Evolutionary conservation across 2,113 vertebrate genomes (phyloP).

Genomic region (Clarias magur): DNA sequence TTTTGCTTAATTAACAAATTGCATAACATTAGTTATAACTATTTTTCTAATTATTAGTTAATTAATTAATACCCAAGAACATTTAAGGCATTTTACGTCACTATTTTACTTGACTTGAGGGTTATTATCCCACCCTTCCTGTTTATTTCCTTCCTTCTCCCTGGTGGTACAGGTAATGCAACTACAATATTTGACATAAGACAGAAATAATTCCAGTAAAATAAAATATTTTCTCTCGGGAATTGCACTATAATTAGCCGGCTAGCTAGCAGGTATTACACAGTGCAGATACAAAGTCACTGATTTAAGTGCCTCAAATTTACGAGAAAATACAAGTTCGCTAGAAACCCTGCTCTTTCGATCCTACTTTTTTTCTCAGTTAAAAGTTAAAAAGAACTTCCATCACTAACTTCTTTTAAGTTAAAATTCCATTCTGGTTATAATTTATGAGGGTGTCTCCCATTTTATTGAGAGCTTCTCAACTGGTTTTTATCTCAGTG

Average conservation of each 20-base stretch:
- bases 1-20: neutral
- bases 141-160: neutral
- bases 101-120: neutral
- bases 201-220: neutral
- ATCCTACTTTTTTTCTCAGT: neutral
- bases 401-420: neutral
- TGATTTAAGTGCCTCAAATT: neutral
- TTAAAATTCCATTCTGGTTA: constrained; percentile 10
- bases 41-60: too few species aligned
- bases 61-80: neutral
- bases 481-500: constrained; percentile 13
- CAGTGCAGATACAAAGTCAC: neutral
- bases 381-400: neutral
- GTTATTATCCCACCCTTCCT: neutral
- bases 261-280: neutral
- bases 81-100: neutral
- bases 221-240: neutral
- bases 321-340: neutral
- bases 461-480: constrained; percentile 5
- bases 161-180: neutral
- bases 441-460: constrained; percentile 13
- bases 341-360: neutral
- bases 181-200: neutral
- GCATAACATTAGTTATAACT: too few species aligned
- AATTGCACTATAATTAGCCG: neutral